These are phyloP conservation scores for Trissolcus japonicus DNA, from an alignment of 2,888 invertebrate genomes.

Conservation along the genomic window DNA sequence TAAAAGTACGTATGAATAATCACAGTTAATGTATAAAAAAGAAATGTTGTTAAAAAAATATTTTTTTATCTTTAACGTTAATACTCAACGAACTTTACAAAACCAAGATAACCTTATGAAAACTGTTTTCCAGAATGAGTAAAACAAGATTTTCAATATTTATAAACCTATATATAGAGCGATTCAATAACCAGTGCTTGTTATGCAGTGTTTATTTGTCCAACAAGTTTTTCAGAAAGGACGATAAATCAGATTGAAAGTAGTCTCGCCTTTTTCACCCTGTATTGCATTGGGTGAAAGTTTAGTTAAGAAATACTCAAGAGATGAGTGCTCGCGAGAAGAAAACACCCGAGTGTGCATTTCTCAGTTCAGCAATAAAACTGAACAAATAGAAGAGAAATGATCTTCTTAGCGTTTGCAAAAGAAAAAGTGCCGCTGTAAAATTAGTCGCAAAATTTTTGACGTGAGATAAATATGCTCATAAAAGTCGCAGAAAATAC, in stretches of 20 bases:
- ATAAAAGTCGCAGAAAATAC: too few relatives aligned
- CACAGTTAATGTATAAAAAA: too few relatives aligned
- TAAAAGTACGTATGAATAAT: too few relatives aligned
- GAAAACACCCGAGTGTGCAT: constrained; percentile 22
- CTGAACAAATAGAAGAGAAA: constrained; percentile 17
- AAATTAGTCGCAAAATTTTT: constrained; percentile 13
- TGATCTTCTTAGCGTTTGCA: constrained; percentile 8
- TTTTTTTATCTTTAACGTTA: too few relatives aligned
- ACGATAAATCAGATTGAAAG: constrained; percentile 37
- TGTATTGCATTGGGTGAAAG: constrained; percentile 13
- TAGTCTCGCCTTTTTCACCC: constrained; percentile 27
- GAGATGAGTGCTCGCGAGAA: constrained; percentile 16
- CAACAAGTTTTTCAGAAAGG: constrained; percentile 19
- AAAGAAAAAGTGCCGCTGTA: constrained; percentile 7
- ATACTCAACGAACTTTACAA: too few relatives aligned
- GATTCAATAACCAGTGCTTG: constrained; percentile 20
- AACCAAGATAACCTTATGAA: too few relatives aligned
- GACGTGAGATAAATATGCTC: not conserved
- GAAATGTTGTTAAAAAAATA: too few relatives aligned
- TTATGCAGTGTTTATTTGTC: constrained; percentile 22
- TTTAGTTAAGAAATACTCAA: constrained; percentile 32
- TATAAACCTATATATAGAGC: not conserved
- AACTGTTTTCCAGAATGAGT: too few relatives aligned
- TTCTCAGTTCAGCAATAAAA: constrained; percentile 17
- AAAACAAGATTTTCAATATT: not conserved